Conservation (phyloP, 92 coral and sea anemone species). For the Isaurus tuberculatus region DNA sequence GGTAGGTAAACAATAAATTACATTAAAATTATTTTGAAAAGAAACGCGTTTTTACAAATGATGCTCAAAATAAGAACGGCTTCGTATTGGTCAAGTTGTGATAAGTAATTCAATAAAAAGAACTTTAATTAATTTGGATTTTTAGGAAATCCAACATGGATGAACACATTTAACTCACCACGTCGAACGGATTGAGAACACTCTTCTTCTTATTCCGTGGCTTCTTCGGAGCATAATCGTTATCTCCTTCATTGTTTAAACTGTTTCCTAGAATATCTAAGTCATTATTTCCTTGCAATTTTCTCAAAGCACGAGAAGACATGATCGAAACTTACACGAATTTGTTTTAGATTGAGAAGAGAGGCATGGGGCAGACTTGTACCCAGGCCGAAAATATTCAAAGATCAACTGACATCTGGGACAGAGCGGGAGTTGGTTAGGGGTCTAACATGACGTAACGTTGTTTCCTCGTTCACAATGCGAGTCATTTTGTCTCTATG, state of each 20-base stretch:
- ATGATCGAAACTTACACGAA: not conserved
- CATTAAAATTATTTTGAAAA: no score
- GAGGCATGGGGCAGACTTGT: no score
- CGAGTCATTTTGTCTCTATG: no score
- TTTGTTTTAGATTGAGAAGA: no score
- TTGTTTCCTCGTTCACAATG: no score
- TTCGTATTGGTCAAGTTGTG: not conserved
- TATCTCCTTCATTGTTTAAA: conserved; percentile 15
- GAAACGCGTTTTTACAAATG: not conserved
- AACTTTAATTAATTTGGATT: not conserved
- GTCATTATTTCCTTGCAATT: conserved; percentile 37
- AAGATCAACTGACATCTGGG: no score
- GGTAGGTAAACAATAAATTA: no score
- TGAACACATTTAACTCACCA: conserved; percentile 11
- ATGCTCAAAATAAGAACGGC: not conserved
- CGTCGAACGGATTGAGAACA: conserved; percentile 20
- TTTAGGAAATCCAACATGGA: not conserved
- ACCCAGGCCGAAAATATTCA: no score
- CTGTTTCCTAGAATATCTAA: conserved; percentile 8
- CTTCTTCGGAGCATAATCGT: not conserved
- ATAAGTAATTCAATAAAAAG: not conserved
- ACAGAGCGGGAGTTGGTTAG: no score
- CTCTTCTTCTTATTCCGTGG: conserved; percentile 33
- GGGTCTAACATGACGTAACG: no score
- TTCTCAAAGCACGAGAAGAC: conserved; percentile 48